Conservation (phyloP, 2,888 invertebrate species). For the Allygus modestus region DNA sequence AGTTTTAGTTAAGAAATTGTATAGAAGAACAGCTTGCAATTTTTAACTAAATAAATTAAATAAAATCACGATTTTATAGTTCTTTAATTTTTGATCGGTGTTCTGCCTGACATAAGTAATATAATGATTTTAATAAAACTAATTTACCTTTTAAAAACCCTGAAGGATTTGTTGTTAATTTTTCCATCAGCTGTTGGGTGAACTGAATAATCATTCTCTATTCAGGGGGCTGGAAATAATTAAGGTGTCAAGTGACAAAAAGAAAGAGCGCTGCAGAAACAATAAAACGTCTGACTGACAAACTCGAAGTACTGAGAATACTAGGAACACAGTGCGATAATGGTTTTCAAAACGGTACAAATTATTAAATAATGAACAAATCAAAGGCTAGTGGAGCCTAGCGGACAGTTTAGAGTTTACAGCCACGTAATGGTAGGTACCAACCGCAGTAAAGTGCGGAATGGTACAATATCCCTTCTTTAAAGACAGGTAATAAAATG, state of each 20-base stretch:
- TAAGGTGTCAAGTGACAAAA: constrained; percentile 1
- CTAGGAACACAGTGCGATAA: constrained; percentile 14
- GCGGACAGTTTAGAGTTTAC: constrained; percentile 44
- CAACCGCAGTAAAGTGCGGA: constrained; percentile 24
- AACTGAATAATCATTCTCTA: no score
- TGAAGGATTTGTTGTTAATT: no score
- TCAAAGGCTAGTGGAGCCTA: constrained; percentile 53
- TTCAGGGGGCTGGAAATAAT: no score
- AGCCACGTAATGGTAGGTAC: constrained; percentile 41
- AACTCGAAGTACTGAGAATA: background rate
- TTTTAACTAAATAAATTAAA: no score
- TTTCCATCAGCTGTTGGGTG: no score
- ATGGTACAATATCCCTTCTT: constrained; percentile 37
- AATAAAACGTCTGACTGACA: background rate
- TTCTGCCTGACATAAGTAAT: no score
- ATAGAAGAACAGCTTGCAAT: no score
- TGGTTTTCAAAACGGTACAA: constrained; percentile 31
- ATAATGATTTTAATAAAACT: no score
- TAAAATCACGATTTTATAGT: no score
- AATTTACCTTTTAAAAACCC: no score
- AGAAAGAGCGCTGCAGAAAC: background rate
- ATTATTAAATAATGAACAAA: constrained; percentile 50
- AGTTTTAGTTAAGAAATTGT: no score
- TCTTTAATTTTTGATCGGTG: no score
- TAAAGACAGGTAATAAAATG: constrained; percentile 53